A percentile compares a stretch with the other conserved stretches of the same genome.
phyloP scores from a whole-genome alignment of 1,140 invertebrate genomes.

The Campodea augens region DNA sequence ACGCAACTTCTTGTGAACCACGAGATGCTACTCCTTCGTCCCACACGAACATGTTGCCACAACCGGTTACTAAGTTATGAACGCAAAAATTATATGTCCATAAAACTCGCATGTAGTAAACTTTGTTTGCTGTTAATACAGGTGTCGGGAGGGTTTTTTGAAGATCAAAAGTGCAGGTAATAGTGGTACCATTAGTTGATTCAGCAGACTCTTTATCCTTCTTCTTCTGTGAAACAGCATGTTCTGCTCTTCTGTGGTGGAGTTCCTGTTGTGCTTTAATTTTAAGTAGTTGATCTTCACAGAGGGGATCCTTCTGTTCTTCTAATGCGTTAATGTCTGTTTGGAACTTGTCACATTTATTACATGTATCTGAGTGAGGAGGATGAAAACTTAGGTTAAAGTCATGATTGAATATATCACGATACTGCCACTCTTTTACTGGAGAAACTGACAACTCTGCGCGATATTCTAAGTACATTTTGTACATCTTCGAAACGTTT shows the following conservation, averaged over 20 bases:
- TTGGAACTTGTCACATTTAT: slow-evolving; percentile 2
- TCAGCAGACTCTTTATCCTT: background rate
- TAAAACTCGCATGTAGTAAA: slow-evolving; percentile 5
- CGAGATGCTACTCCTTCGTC: background rate
- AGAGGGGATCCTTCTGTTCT: background rate
- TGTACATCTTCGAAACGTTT: slow-evolving; percentile 3
- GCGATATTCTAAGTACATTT: slow-evolving; percentile 4
- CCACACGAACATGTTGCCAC: background rate
- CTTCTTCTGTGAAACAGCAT: slow-evolving; percentile 4
- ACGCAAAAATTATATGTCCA: slow-evolving; percentile 9
- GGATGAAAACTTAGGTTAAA: slow-evolving; percentile 7
- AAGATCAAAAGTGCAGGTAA: slow-evolving; percentile 2
- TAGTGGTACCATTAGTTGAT: background rate
- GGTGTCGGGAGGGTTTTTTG: slow-evolving; percentile 9
- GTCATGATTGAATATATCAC: slow-evolving; percentile 5
- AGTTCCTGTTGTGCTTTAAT: slow-evolving; percentile 1
- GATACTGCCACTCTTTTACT: slow-evolving; percentile 5
- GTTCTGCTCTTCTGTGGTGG: background rate
- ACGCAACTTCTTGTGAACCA: slow-evolving; percentile 2
- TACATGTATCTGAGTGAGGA: background rate
- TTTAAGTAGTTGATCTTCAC: too few species aligned
- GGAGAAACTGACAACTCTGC: background rate
- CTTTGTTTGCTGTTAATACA: slow-evolving; percentile 1
- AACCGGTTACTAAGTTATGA: slow-evolving; percentile 4
- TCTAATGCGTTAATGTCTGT: background rate